Percentiles rank a stretch among this genome's conserved stretches.
phyloP scores from a whole-genome alignment of 2,113 vertebrate genomes.

The Peromyscus maniculatus region DNA sequence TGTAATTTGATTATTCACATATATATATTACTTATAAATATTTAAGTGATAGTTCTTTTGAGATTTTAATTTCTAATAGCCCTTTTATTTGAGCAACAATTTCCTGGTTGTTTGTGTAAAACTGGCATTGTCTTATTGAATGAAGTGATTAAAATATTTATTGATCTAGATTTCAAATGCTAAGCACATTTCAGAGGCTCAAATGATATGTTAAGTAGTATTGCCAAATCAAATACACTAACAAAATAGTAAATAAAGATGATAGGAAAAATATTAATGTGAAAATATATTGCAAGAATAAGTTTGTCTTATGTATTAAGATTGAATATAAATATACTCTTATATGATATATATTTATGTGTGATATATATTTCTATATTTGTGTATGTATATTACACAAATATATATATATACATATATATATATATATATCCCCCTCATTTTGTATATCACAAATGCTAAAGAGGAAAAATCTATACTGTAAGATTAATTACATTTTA shows the following conservation, averaged over 20 bases:
- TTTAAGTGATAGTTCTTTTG: background rate
- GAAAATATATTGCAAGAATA: background rate
- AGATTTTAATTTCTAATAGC: background rate
- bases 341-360: background rate
- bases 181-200: background rate
- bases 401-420: background rate
- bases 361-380: background rate
- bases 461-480: background rate
- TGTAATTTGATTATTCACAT: background rate
- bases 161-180: background rate
- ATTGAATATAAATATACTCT: background rate
- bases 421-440: background rate
- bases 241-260: background rate
- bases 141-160: background rate
- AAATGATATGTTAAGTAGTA: background rate
- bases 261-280: background rate
- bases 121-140: background rate
- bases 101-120: background rate
- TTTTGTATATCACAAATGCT: background rate
- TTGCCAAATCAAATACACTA: background rate
- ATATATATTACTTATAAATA: background rate
- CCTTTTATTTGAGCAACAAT: background rate
- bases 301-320: background rate
- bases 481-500: background rate
- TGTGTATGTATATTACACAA: background rate